A percentile compares a stretch with the other conserved stretches of the same genome.
Evolutionary conservation across 2,113 vertebrate species (phyloP).

Genomic region (Diadophis punctatus): DNA sequence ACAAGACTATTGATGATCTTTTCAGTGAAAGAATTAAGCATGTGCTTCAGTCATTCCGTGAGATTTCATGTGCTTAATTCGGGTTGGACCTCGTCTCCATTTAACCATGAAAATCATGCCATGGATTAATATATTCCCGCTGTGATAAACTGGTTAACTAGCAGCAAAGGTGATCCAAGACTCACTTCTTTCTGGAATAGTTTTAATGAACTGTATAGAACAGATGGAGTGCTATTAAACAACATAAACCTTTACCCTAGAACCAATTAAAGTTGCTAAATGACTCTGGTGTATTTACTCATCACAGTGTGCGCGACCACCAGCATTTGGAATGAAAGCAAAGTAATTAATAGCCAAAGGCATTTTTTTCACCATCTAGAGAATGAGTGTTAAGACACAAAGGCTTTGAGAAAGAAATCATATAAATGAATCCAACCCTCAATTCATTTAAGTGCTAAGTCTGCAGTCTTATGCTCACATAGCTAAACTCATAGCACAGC

Average conservation of each 20-base stretch:
- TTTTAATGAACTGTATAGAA: constrained; percentile 3
- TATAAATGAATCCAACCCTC: background rate
- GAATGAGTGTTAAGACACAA: background rate
- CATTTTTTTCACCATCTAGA: background rate
- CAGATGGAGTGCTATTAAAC: constrained; percentile 9
- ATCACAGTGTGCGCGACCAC: background rate
- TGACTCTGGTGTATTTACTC: background rate
- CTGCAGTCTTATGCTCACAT: background rate
- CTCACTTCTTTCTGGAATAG: background rate
- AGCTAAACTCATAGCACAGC: background rate
- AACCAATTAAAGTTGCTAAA: constrained; percentile 13
- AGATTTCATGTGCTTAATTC: background rate
- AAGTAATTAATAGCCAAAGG: constrained; percentile 1
- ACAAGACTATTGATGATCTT: background rate
- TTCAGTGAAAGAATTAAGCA: background rate
- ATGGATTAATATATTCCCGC: background rate
- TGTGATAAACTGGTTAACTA: background rate
- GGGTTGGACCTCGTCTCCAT: background rate
- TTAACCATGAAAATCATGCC: background rate
- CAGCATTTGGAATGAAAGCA: background rate
- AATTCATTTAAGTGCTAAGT: background rate
- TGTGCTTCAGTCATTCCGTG: background rate
- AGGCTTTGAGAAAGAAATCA: background rate
- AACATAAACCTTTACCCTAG: constrained; percentile 12
- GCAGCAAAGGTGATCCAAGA: constrained; percentile 7